Percentiles rank a stretch among this genome's conserved stretches.
These are phyloP conservation scores for Drosophila ochracea DNA, from an alignment of 2,888 invertebrate genomes.

Conservation along the genomic window DNA sequence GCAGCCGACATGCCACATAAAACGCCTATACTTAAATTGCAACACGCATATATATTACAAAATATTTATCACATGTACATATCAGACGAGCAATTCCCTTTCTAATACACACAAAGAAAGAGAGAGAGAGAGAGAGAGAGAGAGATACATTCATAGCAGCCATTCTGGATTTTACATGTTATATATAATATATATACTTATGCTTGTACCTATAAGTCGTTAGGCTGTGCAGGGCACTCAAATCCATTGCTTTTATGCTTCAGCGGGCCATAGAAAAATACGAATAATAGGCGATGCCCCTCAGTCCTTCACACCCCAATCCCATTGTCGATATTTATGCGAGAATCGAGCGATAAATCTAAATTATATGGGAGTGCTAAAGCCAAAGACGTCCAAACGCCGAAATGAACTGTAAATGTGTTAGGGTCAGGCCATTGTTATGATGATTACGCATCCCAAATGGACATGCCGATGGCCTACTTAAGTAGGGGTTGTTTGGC, in stretches of 20 bases:
- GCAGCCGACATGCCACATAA: slow-evolving; percentile 10
- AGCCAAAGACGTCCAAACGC: slow-evolving; percentile 34
- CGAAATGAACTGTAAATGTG: slow-evolving; percentile 67
- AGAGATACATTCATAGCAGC: slow-evolving; percentile 11
- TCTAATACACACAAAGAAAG: slow-evolving; percentile 2
- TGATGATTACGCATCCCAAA: slow-evolving; percentile 65
- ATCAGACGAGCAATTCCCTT: slow-evolving; percentile 43
- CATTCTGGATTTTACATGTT: slow-evolving; percentile 62
- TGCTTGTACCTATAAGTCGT: slow-evolving; percentile 62
- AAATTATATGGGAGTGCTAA: slow-evolving; percentile 75
- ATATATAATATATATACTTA: slow-evolving; percentile 22
- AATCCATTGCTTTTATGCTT: slow-evolving; percentile 70
- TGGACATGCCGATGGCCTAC: slow-evolving; percentile 31
- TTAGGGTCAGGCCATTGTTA: slow-evolving; percentile 64
- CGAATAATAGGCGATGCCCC: slow-evolving; percentile 52
- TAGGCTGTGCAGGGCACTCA: slow-evolving; percentile 67
- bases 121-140: not conserved
- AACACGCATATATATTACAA: not conserved
- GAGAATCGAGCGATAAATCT: slow-evolving; percentile 76
- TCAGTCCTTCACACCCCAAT: not conserved
- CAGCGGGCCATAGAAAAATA: slow-evolving; percentile 63
- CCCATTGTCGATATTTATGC: slow-evolving; percentile 74
- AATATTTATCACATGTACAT: slow-evolving; percentile 37
- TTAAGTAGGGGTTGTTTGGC: slow-evolving; percentile 38
- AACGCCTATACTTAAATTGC: slow-evolving; percentile 11